Percentiles rank a stretch among this genome's conserved stretches.
Conservation (phyloP, 2,888 invertebrate species). For the Himalopsyche kuldschensis region DNA sequence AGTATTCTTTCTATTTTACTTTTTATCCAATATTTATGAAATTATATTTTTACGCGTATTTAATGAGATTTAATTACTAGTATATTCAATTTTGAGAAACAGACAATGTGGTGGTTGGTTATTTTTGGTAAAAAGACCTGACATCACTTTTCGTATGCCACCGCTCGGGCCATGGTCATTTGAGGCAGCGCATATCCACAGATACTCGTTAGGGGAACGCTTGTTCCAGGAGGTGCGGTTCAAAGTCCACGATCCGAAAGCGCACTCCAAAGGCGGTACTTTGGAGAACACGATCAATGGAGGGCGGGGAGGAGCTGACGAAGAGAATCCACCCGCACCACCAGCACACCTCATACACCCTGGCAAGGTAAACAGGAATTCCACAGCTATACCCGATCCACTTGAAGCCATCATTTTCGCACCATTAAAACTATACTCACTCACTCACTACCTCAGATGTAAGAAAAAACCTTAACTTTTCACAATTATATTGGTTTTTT, state of each 20-base stretch:
- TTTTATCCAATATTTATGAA: no score
- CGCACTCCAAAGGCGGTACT: slow-evolving; percentile 89
- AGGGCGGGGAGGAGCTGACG: slow-evolving; percentile 66
- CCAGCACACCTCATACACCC: slow-evolving; percentile 82
- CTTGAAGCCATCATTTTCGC: no score
- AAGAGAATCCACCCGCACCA: slow-evolving; percentile 67
- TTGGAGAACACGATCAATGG: slow-evolving; percentile 91
- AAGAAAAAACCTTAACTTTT: no score
- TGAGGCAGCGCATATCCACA: slow-evolving; percentile 45
- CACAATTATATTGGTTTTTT: no score
- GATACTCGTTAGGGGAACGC: slow-evolving; percentile 66
- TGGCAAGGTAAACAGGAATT: slow-evolving; percentile 65
- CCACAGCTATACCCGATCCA: neutral
- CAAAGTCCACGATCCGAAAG: slow-evolving; percentile 93
- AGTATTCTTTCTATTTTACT: no score
- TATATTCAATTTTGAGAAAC: no score
- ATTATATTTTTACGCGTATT: no score
- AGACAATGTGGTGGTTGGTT: neutral
- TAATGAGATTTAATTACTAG: no score
- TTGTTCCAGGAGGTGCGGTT: slow-evolving; percentile 90
- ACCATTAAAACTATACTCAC: no score
- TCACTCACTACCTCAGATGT: no score
- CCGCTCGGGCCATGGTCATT: slow-evolving; percentile 56
- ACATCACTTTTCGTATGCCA: slow-evolving; percentile 49
- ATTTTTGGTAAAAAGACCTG: slow-evolving; percentile 45